Percentiles rank a stretch among this genome's conserved stretches.
These are phyloP conservation scores for Desmophyllum pertusum DNA, from an alignment of 92 coral and sea anemone genomes.

Conservation along the genomic window DNA sequence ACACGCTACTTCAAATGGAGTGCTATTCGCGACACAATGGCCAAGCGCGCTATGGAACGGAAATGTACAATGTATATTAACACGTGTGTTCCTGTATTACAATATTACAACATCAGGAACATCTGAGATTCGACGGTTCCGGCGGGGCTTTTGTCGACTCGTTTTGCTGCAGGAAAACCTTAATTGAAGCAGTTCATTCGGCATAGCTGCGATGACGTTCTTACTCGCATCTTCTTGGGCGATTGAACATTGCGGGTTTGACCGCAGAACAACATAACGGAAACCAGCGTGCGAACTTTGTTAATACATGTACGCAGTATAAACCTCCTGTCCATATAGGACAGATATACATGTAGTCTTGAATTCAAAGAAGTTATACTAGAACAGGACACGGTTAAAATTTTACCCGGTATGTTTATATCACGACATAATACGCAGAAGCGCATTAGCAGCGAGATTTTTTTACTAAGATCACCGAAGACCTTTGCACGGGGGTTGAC, in stretches of 20 bases:
- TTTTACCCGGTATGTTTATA: neutral
- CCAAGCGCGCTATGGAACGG: slow-evolving; percentile 34
- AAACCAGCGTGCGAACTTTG: neutral
- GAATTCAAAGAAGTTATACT: neutral
- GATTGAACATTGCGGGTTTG: neutral
- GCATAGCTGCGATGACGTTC: neutral
- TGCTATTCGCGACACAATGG: slow-evolving; percentile 27
- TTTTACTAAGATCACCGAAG: neutral
- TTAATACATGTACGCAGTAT: neutral
- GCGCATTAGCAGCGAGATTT: neutral
- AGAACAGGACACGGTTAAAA: neutral
- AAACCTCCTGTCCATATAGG: neutral
- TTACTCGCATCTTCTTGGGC: neutral
- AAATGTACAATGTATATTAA: slow-evolving; percentile 46
- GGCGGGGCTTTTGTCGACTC: neutral
- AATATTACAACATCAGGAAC: slow-evolving; percentile 28
- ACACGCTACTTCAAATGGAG: slow-evolving; percentile 46
- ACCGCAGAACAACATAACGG: neutral
- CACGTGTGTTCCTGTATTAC: slow-evolving; percentile 25
- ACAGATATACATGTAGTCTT: neutral
- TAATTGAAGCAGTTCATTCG: slow-evolving; percentile 7
- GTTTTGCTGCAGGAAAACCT: slow-evolving; percentile 11
- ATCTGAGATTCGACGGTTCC: neutral
- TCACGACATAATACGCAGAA: slow-evolving; percentile 11
- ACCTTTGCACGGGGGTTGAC: slow-evolving; percentile 6